Evolutionary conservation across 2,113 vertebrate genomes (phyloP).

Genomic region (Sigmodon hispidus): DNA sequence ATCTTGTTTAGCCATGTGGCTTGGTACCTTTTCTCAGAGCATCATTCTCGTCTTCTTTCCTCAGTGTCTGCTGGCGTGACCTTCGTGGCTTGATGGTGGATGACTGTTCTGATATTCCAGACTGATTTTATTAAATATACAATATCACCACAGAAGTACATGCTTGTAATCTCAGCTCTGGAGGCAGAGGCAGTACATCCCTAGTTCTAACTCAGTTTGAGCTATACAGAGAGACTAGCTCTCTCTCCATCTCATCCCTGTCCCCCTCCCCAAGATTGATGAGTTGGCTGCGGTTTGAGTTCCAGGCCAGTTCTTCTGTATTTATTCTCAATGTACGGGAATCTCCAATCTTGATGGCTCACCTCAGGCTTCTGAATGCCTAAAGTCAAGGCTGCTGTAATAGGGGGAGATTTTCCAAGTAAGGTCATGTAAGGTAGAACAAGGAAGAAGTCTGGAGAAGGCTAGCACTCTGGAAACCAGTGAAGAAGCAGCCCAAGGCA

Average conservation of each 20-base stretch:
- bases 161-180: neutral
- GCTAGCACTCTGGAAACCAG: neutral
- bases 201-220: neutral
- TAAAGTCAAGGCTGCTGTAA: conserved; percentile 7
- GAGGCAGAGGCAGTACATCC: neutral
- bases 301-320: conserved; percentile 10
- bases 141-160: too few species aligned
- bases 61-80: too few species aligned
- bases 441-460: conserved; percentile 24
- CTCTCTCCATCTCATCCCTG: neutral
- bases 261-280: neutral
- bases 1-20: too few species aligned
- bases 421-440: conserved; percentile 22
- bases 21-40: too few species aligned
- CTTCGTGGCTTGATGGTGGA: too few species aligned
- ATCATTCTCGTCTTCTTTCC: too few species aligned
- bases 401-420: conserved; percentile 11
- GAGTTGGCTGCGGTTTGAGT: neutral
- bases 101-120: too few species aligned
- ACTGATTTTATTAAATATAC: too few species aligned
- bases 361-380: neutral
- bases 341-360: conserved; percentile 33
- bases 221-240: neutral
- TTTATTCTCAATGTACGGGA: neutral
- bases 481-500: conserved; percentile 45